A percentile compares a stretch with the other conserved stretches of the same genome.
phyloP scores from a whole-genome alignment of 1,140 invertebrate genomes.

The Pseudomyrmex concolor region DNA sequence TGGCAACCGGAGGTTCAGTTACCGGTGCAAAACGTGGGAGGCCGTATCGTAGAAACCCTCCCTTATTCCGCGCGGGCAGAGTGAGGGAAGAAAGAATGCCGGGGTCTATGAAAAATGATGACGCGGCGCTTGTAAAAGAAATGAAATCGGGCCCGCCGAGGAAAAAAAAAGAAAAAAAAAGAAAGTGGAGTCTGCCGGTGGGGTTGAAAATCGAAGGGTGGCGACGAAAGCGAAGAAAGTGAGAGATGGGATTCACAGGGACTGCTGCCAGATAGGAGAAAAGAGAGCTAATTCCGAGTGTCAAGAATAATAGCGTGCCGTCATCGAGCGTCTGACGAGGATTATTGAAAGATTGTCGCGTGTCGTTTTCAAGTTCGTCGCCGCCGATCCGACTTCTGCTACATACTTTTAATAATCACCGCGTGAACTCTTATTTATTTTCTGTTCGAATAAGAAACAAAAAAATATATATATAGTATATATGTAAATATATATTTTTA shows the following conservation, averaged over 20 bases:
- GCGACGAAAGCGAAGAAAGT: conserved; percentile 58
- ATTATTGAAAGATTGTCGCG: conserved; percentile 57
- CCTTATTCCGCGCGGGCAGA: conserved; percentile 68
- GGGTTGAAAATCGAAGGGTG: conserved; percentile 74
- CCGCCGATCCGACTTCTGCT: conserved; percentile 31
- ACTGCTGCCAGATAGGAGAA: conserved; percentile 43
- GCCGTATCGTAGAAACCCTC: conserved; percentile 76
- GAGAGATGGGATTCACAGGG: conserved; percentile 64
- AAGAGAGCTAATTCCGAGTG: conserved; percentile 70
- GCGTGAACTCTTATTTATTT: background rate
- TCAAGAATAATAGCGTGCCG: conserved; percentile 66
- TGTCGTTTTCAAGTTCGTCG: conserved; percentile 32
- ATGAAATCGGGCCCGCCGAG: conserved; percentile 81
- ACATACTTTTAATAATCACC: conserved; percentile 42
- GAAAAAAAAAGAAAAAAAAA: conserved; percentile 63
- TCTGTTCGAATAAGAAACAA: background rate
- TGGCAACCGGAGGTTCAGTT: conserved; percentile 40
- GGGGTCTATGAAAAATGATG: conserved; percentile 85
- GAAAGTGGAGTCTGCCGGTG: conserved; percentile 61
- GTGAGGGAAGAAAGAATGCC: conserved; percentile 44
- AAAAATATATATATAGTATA: too few species aligned
- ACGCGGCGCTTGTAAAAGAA: conserved; percentile 83
- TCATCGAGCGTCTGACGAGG: conserved; percentile 51
- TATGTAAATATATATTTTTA: too few species aligned
- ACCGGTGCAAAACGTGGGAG: conserved; percentile 65